Evolutionary conservation across 2,888 invertebrate genomes (phyloP), one percentile per base, ranked within the genome.

Genomic region (Teleiodes luculella): DNA sequence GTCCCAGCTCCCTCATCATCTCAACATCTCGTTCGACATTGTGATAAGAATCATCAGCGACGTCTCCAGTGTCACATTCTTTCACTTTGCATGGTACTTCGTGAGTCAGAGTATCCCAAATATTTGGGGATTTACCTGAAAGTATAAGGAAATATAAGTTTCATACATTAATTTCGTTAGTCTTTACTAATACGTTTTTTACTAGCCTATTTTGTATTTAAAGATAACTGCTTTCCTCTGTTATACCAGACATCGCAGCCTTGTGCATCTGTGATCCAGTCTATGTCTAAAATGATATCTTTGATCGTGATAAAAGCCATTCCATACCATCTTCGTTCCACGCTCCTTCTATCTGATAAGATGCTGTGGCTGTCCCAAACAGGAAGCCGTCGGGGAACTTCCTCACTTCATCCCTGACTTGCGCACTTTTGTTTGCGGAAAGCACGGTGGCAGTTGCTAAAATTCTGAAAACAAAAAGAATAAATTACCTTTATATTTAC

Each of bases 91-190:
- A 88, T 0, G 85, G 64, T 36, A 61, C 58, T 41, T n/a, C 64
- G 57, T 91, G 91, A 1, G 91, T 85, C 61, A 91, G 73, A 56
- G 76, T 83, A 73, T 94, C 93, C 93, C 93, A 93, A 52, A 92
- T 92, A 52, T 84, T 91, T 68, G 83, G 85, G 1, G 89, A 75
- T 67, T 91, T 91, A 13, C 90, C 91, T 81, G 64, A n/a, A 67
- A 63, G 24, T 54, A 49, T 39, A 39, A 24, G n/a, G 24, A n/a
- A 20, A n/a, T n/a, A n/a, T n/a, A 20, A 8, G 5, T 24, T 39
- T 39, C 18, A 39, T 6, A 8, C 1, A 39, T 39, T 4, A 13
- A 16, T 13, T 14, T 14, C 2, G 14, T n/a, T 36, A 36, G 14
- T 7, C 7, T 5, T 7, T 6, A 14, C 2, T 14, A 36, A 45